These are phyloP conservation scores for Mirounga angustirostris DNA, from an alignment of 2,113 vertebrate species.

Conservation along the genomic window DNA sequence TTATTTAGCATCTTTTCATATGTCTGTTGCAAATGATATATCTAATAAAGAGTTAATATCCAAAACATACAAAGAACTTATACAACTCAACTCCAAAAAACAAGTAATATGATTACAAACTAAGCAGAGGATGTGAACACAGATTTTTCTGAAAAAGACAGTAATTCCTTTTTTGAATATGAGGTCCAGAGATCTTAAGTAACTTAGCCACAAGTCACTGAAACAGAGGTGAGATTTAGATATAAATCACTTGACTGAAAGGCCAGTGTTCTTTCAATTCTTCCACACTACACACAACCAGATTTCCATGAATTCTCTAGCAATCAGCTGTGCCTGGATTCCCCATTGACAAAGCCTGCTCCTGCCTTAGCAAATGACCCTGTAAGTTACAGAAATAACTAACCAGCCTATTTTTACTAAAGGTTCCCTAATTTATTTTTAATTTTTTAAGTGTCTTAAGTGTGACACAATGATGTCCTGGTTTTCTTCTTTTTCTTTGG, in stretches of 20 bases:
- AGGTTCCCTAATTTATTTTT: background rate
- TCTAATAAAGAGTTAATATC: background rate
- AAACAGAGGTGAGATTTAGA: background rate
- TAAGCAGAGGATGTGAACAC: background rate
- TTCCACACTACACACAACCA: background rate
- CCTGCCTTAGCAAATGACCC: background rate
- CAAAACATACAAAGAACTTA: background rate
- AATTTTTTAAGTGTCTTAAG: background rate
- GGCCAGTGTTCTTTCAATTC: background rate
- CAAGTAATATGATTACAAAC: background rate
- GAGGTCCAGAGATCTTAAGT: background rate
- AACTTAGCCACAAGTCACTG: background rate
- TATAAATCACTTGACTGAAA: background rate
- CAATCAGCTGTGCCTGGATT: background rate
- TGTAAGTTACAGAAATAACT: background rate
- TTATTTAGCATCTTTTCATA: background rate
- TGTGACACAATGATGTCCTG: background rate
- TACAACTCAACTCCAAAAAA: background rate
- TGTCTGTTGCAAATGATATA: background rate
- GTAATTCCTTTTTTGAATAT: background rate
- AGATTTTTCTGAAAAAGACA: background rate
- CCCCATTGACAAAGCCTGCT: background rate
- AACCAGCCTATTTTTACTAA: background rate
- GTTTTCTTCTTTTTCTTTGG: background rate
- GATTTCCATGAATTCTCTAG: background rate